These are phyloP conservation scores for Lepus oiostolus DNA, from an alignment of 2,797 vertebrate genomes.

Conservation along the genomic window DNA sequence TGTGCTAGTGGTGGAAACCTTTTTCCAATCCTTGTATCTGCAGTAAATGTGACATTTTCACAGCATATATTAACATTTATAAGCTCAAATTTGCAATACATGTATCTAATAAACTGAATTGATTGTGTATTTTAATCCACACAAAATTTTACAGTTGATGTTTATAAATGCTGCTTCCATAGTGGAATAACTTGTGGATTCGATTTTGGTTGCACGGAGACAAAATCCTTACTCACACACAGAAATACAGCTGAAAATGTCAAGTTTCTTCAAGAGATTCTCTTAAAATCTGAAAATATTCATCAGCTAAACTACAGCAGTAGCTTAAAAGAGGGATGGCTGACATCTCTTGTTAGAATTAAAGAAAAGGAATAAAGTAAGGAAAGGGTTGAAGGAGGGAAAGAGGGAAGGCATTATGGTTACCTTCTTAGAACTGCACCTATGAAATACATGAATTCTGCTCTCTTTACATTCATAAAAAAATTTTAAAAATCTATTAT, in stretches of 20 bases:
- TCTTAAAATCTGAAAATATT: not conserved
- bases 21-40: not conserved
- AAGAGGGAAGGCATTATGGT: no score
- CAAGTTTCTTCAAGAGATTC: not conserved
- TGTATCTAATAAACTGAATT: not conserved
- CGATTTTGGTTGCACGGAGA: not conserved
- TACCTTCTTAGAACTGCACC: no score
- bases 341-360: not conserved
- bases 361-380: no score
- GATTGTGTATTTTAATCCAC: not conserved
- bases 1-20: not conserved
- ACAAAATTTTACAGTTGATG: not conserved
- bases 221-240: not conserved
- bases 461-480: no score
- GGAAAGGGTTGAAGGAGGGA: no score
- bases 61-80: not conserved
- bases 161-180: not conserved
- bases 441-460: no score
- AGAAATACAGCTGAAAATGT: not conserved
- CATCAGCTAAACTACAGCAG: conserved; percentile 34
- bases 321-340: conserved; percentile 1
- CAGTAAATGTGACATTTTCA: not conserved
- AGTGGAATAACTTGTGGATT: not conserved
- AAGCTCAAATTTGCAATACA: conserved; percentile 32
- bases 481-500: not conserved